Evolutionary conservation across 2,113 vertebrate genomes (phyloP).

Genomic region (Poeciliopsis prolifica): DNA sequence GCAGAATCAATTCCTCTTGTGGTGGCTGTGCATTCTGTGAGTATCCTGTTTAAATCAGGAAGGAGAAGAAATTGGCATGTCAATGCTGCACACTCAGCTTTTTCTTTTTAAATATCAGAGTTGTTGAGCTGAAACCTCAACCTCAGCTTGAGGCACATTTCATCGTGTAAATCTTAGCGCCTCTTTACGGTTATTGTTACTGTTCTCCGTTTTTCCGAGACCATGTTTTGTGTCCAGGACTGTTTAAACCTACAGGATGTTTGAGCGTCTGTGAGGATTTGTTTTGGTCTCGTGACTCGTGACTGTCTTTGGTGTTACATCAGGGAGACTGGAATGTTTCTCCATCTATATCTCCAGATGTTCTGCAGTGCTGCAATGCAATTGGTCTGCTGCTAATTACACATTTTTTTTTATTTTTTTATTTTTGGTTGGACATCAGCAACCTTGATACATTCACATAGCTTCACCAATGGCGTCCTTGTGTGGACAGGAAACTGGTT

Average conservation of each 20-base stretch:
- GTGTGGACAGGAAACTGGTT: slow-evolving; percentile 38
- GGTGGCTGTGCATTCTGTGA: slow-evolving; percentile 12
- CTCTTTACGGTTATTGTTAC: slow-evolving; percentile 3
- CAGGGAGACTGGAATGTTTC: slow-evolving; percentile 55
- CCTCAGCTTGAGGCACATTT: slow-evolving; percentile 16
- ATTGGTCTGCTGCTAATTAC: slow-evolving; percentile 44
- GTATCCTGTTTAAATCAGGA: slow-evolving; percentile 32
- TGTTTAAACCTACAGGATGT: slow-evolving; percentile 6
- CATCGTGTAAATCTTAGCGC: background rate
- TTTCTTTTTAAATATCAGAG: slow-evolving; percentile 20
- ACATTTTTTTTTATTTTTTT: background rate
- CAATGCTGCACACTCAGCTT: slow-evolving; percentile 24
- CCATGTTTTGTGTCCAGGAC: background rate
- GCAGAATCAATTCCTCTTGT: slow-evolving; percentile 18
- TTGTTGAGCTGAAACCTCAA: slow-evolving; percentile 42
- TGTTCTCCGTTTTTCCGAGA: background rate
- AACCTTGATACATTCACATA: slow-evolving; percentile 16
- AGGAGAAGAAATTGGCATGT: slow-evolving; percentile 14
- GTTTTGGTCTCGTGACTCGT: slow-evolving; percentile 10
- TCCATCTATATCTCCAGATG: slow-evolving; percentile 56
- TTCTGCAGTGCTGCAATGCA: slow-evolving; percentile 41
- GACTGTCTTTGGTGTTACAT: slow-evolving; percentile 41
- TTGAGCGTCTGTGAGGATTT: slow-evolving; percentile 19
- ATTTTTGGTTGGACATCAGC: background rate
- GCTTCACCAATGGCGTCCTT: slow-evolving; percentile 64